These are phyloP conservation scores for Nannoperca australis DNA, from an alignment of 2,797 vertebrate genomes.

Conservation along the genomic window DNA sequence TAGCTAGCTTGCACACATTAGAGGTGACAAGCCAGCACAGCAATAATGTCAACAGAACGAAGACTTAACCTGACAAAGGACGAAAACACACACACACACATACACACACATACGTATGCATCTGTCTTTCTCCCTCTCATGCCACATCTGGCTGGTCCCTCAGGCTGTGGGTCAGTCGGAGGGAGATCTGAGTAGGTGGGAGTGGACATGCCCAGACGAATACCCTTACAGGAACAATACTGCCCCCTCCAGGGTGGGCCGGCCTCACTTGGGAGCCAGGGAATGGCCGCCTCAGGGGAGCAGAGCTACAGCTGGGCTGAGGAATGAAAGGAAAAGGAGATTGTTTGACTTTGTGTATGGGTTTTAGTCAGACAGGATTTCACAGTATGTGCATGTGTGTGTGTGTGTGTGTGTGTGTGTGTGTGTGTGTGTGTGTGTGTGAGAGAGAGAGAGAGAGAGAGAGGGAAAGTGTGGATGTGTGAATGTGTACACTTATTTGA, in stretches of 20 bases:
- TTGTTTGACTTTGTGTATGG: constrained; percentile 14
- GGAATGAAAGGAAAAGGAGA: neutral
- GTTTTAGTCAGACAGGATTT: constrained; percentile 17
- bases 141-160: constrained; percentile 30
- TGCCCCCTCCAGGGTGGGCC: constrained; percentile 74
- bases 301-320: constrained; percentile 19
- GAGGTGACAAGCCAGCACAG: constrained; percentile 21
- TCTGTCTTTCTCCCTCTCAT: constrained; percentile 13
- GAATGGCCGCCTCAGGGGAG: constrained; percentile 52
- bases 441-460: no score
- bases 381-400: neutral
- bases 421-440: no score
- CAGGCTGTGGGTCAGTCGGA: constrained; percentile 44
- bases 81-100: neutral
- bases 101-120: neutral
- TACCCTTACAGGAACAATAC: constrained; percentile 64
- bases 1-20: neutral
- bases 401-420: neutral
- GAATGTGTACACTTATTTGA: constrained; percentile 14
- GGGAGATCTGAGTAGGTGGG: constrained; percentile 31
- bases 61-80: neutral
- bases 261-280: constrained; percentile 59
- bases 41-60: neutral
- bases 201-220: constrained; percentile 57
- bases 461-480: neutral